Base-by-base conservation (phyloP, 2,113 vertebrate species). In the Gallinago jamesoni region DNA sequence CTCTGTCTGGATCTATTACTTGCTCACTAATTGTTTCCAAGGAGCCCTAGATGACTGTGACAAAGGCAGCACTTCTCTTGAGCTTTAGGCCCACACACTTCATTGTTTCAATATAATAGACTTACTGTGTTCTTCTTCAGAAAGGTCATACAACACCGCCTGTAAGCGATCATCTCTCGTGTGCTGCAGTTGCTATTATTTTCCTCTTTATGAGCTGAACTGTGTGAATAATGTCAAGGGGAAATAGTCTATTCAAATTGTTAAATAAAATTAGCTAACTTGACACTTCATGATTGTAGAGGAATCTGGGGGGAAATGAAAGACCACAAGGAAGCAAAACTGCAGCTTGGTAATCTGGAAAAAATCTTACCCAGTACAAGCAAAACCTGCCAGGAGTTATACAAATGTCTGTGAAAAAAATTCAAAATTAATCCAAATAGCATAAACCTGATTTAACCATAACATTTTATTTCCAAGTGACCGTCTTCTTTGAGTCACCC, bases 211-310 rank as follows among this genome's bases (percentile, higher is more conserved):
- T 75, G 31, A 93, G 63, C 5, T 69, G 62, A 87, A 93, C 39
- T n/a, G 30, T 35, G 17, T 66, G 72, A 89, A 62, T 62, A 85
- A 84, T 33, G 25, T 70, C 76, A 84, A 90, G 64, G 25, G 76
- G 30, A 81, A 90, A 67, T 12, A 67, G 35, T 31, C 76, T 62
- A 90, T 89, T 78, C 47, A 75, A 67, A 81, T 24, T 37, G 7
- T 87, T 89, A 89, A 80, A 70, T 87, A 93, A 77, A 95, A 93
- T 86, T 88, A 94, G 17, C 35, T 90, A 86, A 59, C 37, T 72
- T 87, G 72, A 37, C 25, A 70, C 28, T 90, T 84, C 35, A 39
- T 30, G 63, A 93, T 73, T 85, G 30, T 30, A 87, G 43, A 85
- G 30, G 60, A 93, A 89, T 52, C 35, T 57, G 20, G 10, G 19